Conservation (phyloP, 1,140 invertebrate genomes). For the Heliconius congener region DNA sequence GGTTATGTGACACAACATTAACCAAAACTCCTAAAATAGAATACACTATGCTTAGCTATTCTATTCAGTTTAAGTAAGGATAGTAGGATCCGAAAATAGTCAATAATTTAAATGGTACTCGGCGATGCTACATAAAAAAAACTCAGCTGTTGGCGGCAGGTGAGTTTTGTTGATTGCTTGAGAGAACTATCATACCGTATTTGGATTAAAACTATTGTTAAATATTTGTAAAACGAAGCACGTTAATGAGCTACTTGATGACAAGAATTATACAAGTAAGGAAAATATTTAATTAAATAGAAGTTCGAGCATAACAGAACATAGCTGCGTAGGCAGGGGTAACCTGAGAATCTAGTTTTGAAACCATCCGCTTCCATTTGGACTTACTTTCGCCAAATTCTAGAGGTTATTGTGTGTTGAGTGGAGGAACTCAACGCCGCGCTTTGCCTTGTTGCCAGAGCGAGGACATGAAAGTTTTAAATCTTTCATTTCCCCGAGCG, state of each 20-base stretch:
- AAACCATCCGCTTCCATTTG: no score
- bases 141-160: constrained; percentile 40
- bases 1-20: background rate
- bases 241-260: constrained; percentile 21
- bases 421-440: no score
- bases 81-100: background rate
- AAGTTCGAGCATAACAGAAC: background rate
- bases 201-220: constrained; percentile 25
- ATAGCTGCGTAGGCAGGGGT: no score
- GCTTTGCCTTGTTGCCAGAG: no score
- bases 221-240: constrained; percentile 4
- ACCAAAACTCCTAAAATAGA: background rate
- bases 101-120: constrained; percentile 23
- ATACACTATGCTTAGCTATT: background rate
- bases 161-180: constrained; percentile 23
- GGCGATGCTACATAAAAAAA: constrained; percentile 10
- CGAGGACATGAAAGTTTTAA: no score
- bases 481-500: no score
- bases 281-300: background rate
- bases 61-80: background rate
- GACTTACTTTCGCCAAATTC: no score
- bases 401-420: no score
- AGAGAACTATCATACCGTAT: constrained; percentile 33
- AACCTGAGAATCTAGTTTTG: no score
- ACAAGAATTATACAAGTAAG: constrained; percentile 16